Percentiles rank a stretch among this genome's conserved stretches.
Evolutionary conservation across 2,113 vertebrate genomes (phyloP).

Genomic region (Heloderma charlesbogerti): DNA sequence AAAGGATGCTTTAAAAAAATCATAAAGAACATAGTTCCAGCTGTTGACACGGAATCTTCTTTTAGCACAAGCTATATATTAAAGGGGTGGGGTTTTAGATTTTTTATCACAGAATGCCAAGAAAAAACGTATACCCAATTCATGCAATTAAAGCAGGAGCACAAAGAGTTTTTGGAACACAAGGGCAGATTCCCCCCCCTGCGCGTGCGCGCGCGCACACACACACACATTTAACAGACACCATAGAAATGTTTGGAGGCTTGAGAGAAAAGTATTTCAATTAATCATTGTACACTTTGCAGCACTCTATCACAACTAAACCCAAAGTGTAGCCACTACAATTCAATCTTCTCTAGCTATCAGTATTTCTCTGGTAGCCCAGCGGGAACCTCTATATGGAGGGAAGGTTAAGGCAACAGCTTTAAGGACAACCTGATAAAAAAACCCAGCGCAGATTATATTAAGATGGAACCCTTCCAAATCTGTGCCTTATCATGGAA

Average conservation of each 20-base stretch:
- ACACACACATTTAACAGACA: background rate
- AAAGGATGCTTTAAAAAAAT: constrained; percentile 2
- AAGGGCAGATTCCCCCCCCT: background rate
- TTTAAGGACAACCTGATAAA: background rate
- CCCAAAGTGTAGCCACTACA: background rate
- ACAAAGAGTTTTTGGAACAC: background rate
- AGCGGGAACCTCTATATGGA: background rate
- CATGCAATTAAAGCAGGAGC: background rate
- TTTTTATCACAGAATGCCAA: background rate
- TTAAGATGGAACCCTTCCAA: background rate
- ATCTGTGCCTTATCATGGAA: background rate
- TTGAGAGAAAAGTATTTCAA: background rate
- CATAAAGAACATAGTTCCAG: background rate
- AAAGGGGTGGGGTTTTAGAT: background rate
- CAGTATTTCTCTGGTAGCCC: background rate
- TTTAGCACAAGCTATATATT: background rate
- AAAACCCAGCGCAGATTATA: background rate
- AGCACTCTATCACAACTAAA: background rate
- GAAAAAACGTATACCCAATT: background rate
- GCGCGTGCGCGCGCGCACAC: too few species aligned
- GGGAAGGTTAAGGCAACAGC: background rate
- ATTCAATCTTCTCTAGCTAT: constrained; percentile 5
- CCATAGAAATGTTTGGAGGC: background rate
- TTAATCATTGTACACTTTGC: background rate
- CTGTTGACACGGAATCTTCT: background rate